Evolutionary conservation across 2,888 invertebrate species (phyloP).

Genomic region (Sepioteuthis lessoniana): DNA sequence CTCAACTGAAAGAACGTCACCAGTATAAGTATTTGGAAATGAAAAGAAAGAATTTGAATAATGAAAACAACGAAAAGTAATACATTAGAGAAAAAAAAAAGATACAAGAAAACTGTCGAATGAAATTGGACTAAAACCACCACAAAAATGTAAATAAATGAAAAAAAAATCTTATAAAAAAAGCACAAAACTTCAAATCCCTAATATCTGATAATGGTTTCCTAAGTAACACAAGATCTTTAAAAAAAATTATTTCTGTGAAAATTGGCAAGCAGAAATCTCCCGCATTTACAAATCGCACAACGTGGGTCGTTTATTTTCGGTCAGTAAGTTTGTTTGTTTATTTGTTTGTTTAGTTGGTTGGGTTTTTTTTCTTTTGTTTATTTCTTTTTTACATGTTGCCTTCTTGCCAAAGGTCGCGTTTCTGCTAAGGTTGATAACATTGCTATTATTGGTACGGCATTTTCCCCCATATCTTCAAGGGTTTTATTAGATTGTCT

Average conservation of each 20-base stretch:
- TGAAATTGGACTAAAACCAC: no score
- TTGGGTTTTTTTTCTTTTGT: no score
- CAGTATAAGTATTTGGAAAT: no score
- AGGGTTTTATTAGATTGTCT: neutral
- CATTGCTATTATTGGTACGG: neutral
- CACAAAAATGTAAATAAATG: neutral
- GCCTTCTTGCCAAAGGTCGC: neutral
- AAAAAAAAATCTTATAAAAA: neutral
- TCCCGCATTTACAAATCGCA: neutral
- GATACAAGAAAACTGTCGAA: no score
- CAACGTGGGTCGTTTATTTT: neutral
- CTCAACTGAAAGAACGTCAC: neutral
- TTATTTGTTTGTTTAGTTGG: no score
- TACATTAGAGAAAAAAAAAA: no score
- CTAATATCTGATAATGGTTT: neutral
- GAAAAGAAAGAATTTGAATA: no score
- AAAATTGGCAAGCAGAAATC: neutral
- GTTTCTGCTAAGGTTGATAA: neutral
- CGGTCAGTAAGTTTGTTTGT: neutral
- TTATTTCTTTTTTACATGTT: no score
- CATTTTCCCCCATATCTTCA: neutral
- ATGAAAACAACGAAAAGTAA: no score
- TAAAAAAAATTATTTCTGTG: neutral
- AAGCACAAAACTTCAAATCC: neutral
- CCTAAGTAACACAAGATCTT: neutral